Evolutionary conservation across 1,140 invertebrate species (phyloP), one percentile per base, ranked within the genome.

Genomic region (Sitophilus oryzae): DNA sequence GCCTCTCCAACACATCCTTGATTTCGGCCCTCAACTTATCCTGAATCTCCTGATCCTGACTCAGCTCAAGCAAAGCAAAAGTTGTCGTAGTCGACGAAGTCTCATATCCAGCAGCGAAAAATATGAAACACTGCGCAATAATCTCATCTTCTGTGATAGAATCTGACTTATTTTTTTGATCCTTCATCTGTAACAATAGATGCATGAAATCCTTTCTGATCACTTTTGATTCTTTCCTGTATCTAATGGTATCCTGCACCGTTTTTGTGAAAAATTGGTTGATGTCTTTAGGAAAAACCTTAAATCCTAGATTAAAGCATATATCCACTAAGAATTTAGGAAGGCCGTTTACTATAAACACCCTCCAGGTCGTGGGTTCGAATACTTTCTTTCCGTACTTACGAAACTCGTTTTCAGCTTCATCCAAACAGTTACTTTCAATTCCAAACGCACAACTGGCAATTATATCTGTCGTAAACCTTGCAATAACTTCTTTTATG

Each of bases 171-270:
- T 1, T 18, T 46, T 61, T 65, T 44, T 77, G 68, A 36, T 78
- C 74, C 51, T 74, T 74, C 42, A 81, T 57, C 35, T 80, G 73
- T 9, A 79, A 75, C 4, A 82, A 56, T 20, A 79, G 58, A 46
- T 82, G 74, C 58, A 82, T 69, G 36, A 83, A 81, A 56, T 81
- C 79, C 2, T 77, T 74, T 3, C 77, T 67, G 6, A 58, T 53
- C 2, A 79, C 60, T 18, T 75, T 73, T 56, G 77, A 75, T 15
- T 68, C 62, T 23, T 76, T 70, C 16, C 79, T 68, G 21, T 73
- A 67, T 1, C 72, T 66, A 1, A 79, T 67, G 0, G 72, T 79
- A 0, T 76, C 68, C 15, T 64, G 63, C 19, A 78, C 65, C 0
- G 71, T 62, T 4, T 71, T 64, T 0, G 65, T 69, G 49, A 80